These are phyloP conservation scores for Fukomys damarensis DNA, from an alignment of 2,113 vertebrate species.

Conservation along the genomic window DNA sequence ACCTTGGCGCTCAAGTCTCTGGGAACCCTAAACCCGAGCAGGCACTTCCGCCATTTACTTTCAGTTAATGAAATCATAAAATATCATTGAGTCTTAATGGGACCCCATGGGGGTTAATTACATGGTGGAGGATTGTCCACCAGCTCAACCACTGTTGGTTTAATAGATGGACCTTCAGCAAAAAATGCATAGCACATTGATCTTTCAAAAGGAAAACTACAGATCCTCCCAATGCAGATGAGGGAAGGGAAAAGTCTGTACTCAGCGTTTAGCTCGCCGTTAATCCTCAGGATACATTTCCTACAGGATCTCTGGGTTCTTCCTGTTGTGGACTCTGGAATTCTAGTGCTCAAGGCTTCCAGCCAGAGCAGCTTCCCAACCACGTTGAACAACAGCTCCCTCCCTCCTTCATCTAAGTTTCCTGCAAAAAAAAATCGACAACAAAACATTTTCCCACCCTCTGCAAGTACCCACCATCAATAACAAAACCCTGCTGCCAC, in stretches of 20 bases:
- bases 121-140: conserved; percentile 36
- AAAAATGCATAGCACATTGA: conserved; percentile 63
- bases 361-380: not conserved
- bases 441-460: not conserved
- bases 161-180: conserved; percentile 71
- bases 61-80: conserved; percentile 71
- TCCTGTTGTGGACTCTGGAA: conserved; percentile 69
- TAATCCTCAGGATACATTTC: conserved; percentile 64
- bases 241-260: conserved; percentile 38
- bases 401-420: not conserved
- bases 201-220: conserved; percentile 68
- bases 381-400: not conserved
- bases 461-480: no score
- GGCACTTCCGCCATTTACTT: not conserved
- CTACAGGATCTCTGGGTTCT: conserved; percentile 57
- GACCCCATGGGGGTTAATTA: conserved; percentile 76
- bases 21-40: not conserved
- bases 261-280: conserved; percentile 67
- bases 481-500: fast-evolving
- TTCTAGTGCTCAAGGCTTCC: conserved; percentile 15
- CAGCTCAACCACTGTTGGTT: conserved; percentile 39
- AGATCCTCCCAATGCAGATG: conserved; percentile 67
- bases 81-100: conserved; percentile 71
- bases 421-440: not conserved
- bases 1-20: not conserved